These are phyloP conservation scores for Upupa epops DNA, from an alignment of 2,113 vertebrate species.

Conservation along the genomic window DNA sequence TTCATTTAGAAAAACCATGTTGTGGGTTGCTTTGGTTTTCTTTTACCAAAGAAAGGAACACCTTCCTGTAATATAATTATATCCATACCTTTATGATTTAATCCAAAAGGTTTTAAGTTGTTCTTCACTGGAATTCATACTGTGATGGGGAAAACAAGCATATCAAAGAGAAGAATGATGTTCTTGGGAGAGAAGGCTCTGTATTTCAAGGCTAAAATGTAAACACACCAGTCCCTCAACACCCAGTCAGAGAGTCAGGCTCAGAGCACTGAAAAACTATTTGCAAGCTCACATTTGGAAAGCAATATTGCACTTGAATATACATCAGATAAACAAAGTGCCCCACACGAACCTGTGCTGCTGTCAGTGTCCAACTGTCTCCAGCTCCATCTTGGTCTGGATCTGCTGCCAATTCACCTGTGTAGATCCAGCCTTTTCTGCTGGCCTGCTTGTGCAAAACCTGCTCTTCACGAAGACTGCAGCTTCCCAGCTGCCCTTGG, in stretches of 20 bases:
- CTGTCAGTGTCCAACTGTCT: accelerated
- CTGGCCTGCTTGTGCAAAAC: neutral
- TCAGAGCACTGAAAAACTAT: neutral
- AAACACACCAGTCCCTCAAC: neutral
- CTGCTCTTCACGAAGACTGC: neutral
- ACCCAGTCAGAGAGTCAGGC: neutral
- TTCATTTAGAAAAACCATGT: neutral
- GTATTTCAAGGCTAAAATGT: neutral
- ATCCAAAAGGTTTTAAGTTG: neutral
- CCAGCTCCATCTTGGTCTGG: neutral
- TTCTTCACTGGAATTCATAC: neutral
- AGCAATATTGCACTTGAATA: neutral
- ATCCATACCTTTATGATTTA: neutral
- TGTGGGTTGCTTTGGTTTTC: neutral
- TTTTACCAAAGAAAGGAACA: neutral
- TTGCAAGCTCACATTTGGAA: neutral
- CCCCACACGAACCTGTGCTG: accelerated
- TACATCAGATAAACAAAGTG: neutral
- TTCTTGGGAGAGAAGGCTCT: neutral
- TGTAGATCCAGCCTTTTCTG: neutral
- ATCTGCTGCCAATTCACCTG: neutral
- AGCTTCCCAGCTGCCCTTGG: neutral
- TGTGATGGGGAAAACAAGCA: neutral
- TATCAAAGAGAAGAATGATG: neutral
- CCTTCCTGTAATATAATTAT: neutral